These are phyloP conservation scores for Brotula barbata DNA, from an alignment of 2,797 vertebrate species.

Conservation along the genomic window DNA sequence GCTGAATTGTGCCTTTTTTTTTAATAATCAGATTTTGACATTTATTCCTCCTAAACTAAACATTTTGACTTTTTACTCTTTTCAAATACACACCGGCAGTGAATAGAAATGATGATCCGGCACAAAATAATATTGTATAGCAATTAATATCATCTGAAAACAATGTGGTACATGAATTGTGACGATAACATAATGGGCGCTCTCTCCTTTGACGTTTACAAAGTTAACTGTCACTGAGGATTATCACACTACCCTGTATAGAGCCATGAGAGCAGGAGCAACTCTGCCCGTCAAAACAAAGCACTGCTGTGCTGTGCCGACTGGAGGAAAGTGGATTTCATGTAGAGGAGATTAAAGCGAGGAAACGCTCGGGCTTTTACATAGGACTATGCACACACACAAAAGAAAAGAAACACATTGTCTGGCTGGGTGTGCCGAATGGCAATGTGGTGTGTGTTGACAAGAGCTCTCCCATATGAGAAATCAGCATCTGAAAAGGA, in stretches of 20 bases:
- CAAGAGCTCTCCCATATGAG: too few relatives aligned
- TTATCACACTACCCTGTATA: conserved; percentile 24
- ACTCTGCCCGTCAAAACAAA: conserved; percentile 50
- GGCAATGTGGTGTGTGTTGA: too few relatives aligned
- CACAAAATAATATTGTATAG: not conserved
- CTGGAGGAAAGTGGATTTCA: not conserved
- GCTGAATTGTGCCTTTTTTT: conserved; percentile 15
- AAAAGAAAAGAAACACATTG: too few relatives aligned
- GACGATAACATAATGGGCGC: conserved; percentile 10
- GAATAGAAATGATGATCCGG: not conserved
- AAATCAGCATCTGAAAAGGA: too few relatives aligned
- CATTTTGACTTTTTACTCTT: conserved; percentile 7
- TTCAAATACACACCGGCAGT: conserved; percentile 9
- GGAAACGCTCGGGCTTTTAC: too few relatives aligned
- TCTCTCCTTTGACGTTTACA: conserved; percentile 22
- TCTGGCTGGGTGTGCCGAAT: too few relatives aligned
- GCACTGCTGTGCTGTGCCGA: conserved; percentile 12
- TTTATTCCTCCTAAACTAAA: conserved; percentile 8
- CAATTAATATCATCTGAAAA: not conserved
- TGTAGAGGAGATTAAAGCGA: not conserved
- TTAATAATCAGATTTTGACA: conserved; percentile 17
- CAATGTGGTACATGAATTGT: not conserved
- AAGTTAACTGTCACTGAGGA: conserved; percentile 47
- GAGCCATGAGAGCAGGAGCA: conserved; percentile 21
- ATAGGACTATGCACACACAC: too few relatives aligned